phyloP scores from a whole-genome alignment of 2,888 invertebrate genomes.

The Synergus itoensis region DNA sequence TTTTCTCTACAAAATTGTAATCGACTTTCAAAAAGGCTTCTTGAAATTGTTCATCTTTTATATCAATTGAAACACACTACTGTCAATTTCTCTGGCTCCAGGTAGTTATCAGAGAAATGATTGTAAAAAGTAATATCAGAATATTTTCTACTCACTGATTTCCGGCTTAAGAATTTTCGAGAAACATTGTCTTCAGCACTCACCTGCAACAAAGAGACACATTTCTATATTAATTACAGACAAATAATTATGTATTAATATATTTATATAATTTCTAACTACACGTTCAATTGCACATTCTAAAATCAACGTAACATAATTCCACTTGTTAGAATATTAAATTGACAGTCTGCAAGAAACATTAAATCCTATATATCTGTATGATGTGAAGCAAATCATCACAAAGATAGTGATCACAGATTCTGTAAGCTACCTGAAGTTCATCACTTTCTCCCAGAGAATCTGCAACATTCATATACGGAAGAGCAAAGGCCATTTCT shows the following conservation, averaged over 20 bases:
- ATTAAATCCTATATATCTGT: constrained; percentile 1
- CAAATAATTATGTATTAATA: background rate
- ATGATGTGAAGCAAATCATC: constrained; percentile 30
- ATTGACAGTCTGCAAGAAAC: constrained; percentile 15
- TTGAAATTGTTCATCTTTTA: background rate
- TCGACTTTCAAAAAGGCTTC: background rate
- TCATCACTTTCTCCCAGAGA: constrained; percentile 32
- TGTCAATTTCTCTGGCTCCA: background rate
- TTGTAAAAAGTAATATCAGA: background rate
- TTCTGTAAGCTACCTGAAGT: constrained; percentile 26
- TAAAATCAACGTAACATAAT: background rate
- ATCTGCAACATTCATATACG: constrained; percentile 23
- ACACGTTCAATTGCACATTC: too few species aligned
- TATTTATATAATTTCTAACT: too few species aligned
- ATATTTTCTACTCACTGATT: background rate
- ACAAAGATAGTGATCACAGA: constrained; percentile 35
- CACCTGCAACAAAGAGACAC: background rate
- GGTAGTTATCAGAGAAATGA: background rate
- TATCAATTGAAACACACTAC: background rate
- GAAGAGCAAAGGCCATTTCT: constrained; percentile 36
- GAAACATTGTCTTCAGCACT: background rate
- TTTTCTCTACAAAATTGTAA: background rate
- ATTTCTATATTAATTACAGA: background rate
- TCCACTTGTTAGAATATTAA: background rate
- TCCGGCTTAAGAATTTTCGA: background rate